Evolutionary conservation across 2,888 invertebrate genomes (phyloP).

Genomic region (Stenolophus ochropezus): DNA sequence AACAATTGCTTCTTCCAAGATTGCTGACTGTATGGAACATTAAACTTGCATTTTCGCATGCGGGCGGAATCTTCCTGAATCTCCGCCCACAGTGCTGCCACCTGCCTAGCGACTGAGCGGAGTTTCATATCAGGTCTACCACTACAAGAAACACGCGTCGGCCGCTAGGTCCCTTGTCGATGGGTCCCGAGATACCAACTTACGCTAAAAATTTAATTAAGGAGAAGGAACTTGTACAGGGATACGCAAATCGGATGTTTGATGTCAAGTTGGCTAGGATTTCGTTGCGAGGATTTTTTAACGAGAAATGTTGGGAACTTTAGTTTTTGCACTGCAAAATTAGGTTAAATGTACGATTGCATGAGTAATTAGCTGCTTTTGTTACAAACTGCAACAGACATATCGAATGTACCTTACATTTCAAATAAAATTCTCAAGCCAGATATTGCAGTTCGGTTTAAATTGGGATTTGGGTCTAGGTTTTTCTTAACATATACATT

Average conservation of each 20-base stretch:
- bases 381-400: no score
- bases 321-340: background rate
- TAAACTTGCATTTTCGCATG: background rate
- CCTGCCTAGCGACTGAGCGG: background rate
- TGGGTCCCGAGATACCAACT: background rate
- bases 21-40: background rate
- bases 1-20: background rate
- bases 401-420: no score
- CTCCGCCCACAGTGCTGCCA: background rate
- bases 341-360: background rate
- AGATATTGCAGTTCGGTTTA: no score
- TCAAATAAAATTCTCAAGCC: no score
- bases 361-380: background rate
- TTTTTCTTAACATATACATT: no score
- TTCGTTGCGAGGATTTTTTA: background rate
- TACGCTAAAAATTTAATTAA: constrained; percentile 13
- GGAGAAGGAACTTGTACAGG: background rate
- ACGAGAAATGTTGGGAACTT: background rate
- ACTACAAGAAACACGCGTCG: background rate
- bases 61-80: background rate
- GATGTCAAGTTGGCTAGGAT: background rate
- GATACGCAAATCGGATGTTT: background rate
- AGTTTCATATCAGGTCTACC: background rate
- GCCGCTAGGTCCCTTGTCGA: background rate
- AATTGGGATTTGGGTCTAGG: no score